phyloP scores from a whole-genome alignment of 2,113 vertebrate species.

The Nematolebias whitei region DNA sequence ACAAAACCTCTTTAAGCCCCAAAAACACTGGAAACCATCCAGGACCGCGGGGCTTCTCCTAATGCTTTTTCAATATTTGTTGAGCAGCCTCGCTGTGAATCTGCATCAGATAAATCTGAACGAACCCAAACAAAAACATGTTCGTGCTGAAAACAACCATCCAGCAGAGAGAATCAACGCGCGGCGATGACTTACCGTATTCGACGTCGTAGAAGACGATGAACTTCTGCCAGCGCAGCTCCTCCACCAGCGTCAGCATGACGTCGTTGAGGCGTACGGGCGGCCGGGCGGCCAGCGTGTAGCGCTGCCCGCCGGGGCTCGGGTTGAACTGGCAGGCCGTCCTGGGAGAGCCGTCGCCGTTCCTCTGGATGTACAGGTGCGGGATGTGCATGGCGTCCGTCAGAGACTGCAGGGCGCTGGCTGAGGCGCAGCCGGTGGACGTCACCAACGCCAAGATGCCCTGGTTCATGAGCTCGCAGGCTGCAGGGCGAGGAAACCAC shows the following conservation, averaged over 20 bases:
- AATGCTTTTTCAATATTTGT: slow-evolving; percentile 15
- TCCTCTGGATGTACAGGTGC: slow-evolving; percentile 94
- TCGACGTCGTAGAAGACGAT: slow-evolving; percentile 98
- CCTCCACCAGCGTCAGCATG: slow-evolving; percentile 91
- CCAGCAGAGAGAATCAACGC: accelerated
- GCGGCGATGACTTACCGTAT: slow-evolving; percentile 84
- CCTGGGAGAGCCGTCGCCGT: slow-evolving; percentile 88
- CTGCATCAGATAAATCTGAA: neutral
- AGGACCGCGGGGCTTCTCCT: neutral
- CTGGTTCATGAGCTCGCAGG: slow-evolving; percentile 98
- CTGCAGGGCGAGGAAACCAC: slow-evolving; percentile 61
- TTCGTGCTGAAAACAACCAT: no score
- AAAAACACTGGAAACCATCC: slow-evolving; percentile 9
- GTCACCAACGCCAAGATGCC: slow-evolving; percentile 95
- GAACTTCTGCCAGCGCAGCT: slow-evolving; percentile 98
- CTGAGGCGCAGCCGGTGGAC: slow-evolving; percentile 93
- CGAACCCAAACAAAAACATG: neutral
- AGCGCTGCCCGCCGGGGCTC: slow-evolving; percentile 89
- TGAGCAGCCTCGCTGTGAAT: neutral
- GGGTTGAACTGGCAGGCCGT: slow-evolving; percentile 93
- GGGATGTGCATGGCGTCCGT: slow-evolving; percentile 99
- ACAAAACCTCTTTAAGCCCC: neutral
- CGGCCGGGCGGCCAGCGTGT: slow-evolving; percentile 91
- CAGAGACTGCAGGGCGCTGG: slow-evolving; percentile 94
- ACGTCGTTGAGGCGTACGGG: slow-evolving; percentile 94